Evolutionary conservation across 2,113 vertebrate species (phyloP).

Genomic region (Sphyrna mokarran): DNA sequence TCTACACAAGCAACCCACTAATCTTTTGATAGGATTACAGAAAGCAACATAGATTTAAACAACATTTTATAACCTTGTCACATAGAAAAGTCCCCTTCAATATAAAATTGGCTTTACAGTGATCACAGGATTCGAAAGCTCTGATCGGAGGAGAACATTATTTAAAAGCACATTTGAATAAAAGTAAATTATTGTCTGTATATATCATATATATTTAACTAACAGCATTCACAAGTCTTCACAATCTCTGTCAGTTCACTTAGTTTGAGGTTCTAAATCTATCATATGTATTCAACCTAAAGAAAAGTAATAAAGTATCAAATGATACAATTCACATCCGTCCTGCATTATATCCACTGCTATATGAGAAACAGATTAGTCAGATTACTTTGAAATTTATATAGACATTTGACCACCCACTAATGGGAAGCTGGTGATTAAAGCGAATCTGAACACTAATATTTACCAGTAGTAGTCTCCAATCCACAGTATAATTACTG

Average conservation of each 20-base stretch:
- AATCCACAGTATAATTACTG: background rate
- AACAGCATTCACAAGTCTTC: background rate
- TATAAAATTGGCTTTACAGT: background rate
- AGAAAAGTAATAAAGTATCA: conserved; percentile 26
- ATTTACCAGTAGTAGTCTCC: conserved; percentile 12
- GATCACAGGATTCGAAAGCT: background rate
- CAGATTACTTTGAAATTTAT: conserved; percentile 29
- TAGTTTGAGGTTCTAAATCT: background rate
- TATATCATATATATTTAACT: background rate
- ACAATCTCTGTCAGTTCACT: conserved; percentile 13
- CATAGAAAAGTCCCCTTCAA: background rate
- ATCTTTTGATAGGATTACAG: background rate
- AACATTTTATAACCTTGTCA: background rate
- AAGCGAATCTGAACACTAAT: conserved; percentile 17
- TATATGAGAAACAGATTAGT: conserved; percentile 22
- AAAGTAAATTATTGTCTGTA: background rate
- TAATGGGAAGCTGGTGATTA: conserved; percentile 26
- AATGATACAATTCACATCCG: conserved; percentile 30
- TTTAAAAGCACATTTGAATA: background rate
- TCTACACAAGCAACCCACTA: background rate
- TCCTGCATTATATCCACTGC: background rate
- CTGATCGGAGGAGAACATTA: background rate
- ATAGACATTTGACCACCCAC: conserved; percentile 9
- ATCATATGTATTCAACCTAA: conserved; percentile 8
- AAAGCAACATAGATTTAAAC: background rate